These are phyloP conservation scores for Microhierax caerulescens DNA, from an alignment of 2,797 vertebrate genomes.

Conservation along the genomic window DNA sequence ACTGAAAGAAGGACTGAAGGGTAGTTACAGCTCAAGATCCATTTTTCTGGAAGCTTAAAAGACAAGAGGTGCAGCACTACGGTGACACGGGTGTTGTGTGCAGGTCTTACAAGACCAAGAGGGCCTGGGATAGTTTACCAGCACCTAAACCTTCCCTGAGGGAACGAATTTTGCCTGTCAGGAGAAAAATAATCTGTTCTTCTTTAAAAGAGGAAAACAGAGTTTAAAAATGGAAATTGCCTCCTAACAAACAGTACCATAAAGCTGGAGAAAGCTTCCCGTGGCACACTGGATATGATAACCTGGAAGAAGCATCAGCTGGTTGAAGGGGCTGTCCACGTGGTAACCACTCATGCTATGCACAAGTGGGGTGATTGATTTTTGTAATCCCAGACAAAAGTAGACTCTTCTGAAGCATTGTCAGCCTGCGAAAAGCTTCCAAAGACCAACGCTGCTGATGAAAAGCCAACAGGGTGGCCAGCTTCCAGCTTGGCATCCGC, in stretches of 20 bases:
- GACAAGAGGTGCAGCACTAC: background rate
- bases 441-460: conserved; percentile 19
- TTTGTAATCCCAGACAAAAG: conserved; percentile 27
- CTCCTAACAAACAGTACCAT: background rate
- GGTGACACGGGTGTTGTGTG: background rate
- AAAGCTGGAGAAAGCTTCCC: background rate
- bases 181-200: background rate
- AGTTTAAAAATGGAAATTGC: background rate
- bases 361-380: background rate
- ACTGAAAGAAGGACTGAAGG: background rate
- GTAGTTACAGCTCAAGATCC: background rate
- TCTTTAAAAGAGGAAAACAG: background rate
- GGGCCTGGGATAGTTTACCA: background rate
- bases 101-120: background rate
- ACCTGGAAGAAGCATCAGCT: background rate
- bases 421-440: conserved; percentile 33
- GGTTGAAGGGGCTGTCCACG: background rate
- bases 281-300: background rate
- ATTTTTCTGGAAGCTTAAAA: background rate
- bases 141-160: background rate
- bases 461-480: conserved; percentile 24
- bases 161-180: background rate
- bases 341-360: background rate
- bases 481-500: conserved; percentile 47
- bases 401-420: conserved; percentile 21